phyloP scores from a whole-genome alignment of 2,113 vertebrate species.

The Burhinus oedicnemus region DNA sequence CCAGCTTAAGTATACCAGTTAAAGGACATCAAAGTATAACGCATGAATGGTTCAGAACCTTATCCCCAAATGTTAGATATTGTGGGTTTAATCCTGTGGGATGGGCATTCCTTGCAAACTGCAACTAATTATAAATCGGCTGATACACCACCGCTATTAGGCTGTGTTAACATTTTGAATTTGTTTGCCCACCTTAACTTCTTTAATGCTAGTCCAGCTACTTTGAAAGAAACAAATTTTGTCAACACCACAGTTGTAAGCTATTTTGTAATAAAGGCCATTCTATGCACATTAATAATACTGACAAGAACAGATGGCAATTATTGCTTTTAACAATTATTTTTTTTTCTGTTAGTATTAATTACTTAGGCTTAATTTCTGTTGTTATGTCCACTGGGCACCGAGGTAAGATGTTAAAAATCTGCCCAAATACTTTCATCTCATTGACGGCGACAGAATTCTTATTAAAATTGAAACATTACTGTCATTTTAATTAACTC shows the following conservation, averaged over 20 bases:
- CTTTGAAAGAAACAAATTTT: constrained; percentile 31
- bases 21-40: neutral
- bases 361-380: constrained; percentile 61
- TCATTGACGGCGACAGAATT: constrained; percentile 36
- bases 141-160: constrained; percentile 3
- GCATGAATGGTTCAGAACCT: neutral
- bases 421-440: constrained; percentile 12
- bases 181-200: neutral
- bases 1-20: neutral
- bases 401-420: constrained; percentile 28
- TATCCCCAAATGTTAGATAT: neutral
- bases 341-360: constrained; percentile 62
- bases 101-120: neutral
- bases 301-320: constrained; percentile 72
- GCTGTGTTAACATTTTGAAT: constrained; percentile 41
- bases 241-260: constrained; percentile 35
- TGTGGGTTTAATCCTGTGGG: neutral
- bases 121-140: constrained; percentile 31
- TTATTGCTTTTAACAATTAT: constrained; percentile 53
- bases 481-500: constrained; percentile 64
- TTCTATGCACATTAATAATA: constrained; percentile 51
- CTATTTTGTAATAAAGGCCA: constrained; percentile 41
- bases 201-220: constrained; percentile 41
- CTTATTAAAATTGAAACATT: constrained; percentile 25
- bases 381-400: constrained; percentile 27